phyloP scores from a whole-genome alignment of 1,140 invertebrate genomes.

The Lepidurus apus region DNA sequence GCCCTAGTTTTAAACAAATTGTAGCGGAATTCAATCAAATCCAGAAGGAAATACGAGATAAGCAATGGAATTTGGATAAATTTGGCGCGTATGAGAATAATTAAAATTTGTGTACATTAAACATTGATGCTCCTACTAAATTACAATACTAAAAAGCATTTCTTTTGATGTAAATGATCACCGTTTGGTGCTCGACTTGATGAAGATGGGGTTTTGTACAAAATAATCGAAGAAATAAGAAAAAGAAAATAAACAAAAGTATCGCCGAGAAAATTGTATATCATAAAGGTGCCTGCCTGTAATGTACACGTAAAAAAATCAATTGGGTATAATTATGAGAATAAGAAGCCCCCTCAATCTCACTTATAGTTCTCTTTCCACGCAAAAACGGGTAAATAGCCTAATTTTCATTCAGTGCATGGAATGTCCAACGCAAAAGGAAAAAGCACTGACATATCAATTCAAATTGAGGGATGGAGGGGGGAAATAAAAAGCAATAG shows the following conservation, averaged over 20 bases:
- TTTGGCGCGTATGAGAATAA: neutral
- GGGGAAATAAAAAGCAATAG: neutral
- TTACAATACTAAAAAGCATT: no score
- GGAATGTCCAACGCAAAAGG: neutral
- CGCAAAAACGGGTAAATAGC: neutral
- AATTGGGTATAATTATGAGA: neutral
- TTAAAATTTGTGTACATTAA: neutral
- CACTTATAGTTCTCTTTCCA: neutral
- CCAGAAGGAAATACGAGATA: slow-evolving; percentile 1
- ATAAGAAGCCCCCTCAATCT: slow-evolving; percentile 15
- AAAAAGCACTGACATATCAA: neutral
- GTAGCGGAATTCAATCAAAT: neutral
- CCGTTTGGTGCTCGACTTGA: no score
- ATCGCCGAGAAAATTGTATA: slow-evolving; percentile 5
- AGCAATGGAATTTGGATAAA: neutral
- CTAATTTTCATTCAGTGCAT: neutral
- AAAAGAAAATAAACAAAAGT: neutral
- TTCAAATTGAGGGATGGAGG: neutral
- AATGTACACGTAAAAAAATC: slow-evolving; percentile 15
- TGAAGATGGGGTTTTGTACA: no score
- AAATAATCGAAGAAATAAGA: no score
- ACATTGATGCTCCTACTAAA: no score
- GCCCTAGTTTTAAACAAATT: neutral
- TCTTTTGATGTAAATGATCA: no score
- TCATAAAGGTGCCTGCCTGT: slow-evolving; percentile 21